Base-by-base conservation (phyloP, 2,888 invertebrate species). In the Microctonus hyperodae region DNA sequence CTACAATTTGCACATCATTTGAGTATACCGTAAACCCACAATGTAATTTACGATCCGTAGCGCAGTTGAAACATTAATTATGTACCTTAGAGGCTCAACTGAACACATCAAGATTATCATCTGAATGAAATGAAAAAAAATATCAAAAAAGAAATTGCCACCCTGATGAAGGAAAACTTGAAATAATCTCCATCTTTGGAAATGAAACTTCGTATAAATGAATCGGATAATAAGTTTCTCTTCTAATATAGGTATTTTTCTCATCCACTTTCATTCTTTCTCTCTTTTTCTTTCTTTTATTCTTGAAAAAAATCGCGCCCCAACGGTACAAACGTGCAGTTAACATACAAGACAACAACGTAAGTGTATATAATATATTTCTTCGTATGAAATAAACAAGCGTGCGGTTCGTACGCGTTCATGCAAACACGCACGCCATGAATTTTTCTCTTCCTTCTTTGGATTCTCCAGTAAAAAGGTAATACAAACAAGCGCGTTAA, bases 341-440 rank as follows among this genome's bases (percentile, higher is more conserved):
- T 20, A 50, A 23, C 16, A 25, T 48, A 48, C 51, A 35, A 48
- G 35, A 35, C 61, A 62, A 22, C 10, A 37, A 65, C 69, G 68
- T 70, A 65, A 66, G 66, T 69, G 69, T 70, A 67, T 64, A 64
- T 62, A 48, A 64, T 62, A 48, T 62, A n/a, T 53, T 53, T 53
- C 33, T 35, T 25, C 35, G 48, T 35, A 59, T 69, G 64, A 67
- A 73, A 70, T 70, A 69, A 73, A 73, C 68, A 73, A 72, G 72
- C 72, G 69, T 66, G 64, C 68, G 55, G 56, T 56, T 61, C n/a
- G 63, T 69, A 70, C 68, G 72, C 73, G 72, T 72, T 72, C 73
- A 70, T 71, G 71, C 71, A 70, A 70, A 65, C 71, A 70, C 71
- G 70, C 70, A 72, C 69, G 70, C 71, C 61, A 71, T 71, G 70